Evolutionary conservation across 2,888 invertebrate species (phyloP).

Genomic region (Plemyria rubiginata): DNA sequence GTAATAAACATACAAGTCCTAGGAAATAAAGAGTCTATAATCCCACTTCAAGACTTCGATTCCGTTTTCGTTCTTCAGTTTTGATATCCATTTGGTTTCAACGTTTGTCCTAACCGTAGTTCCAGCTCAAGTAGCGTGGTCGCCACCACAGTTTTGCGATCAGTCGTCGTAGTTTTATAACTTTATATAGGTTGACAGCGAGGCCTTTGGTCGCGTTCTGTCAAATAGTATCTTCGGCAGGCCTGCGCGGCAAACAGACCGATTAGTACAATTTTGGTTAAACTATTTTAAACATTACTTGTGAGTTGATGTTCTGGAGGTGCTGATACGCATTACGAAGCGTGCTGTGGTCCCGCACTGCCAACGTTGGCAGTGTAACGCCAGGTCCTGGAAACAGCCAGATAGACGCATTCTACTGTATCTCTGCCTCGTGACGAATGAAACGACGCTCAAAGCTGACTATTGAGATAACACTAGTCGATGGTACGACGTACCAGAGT

Average conservation of each 20-base stretch:
- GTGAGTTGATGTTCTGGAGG: slow-evolving; percentile 31
- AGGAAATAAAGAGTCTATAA: background rate
- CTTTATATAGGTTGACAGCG: background rate
- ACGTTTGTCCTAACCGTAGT: slow-evolving; percentile 9
- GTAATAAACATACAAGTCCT: background rate
- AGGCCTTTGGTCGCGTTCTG: slow-evolving; percentile 1
- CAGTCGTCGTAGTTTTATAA: background rate
- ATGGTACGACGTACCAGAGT: slow-evolving; percentile 6
- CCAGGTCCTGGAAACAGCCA: slow-evolving; percentile 33
- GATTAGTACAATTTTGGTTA: slow-evolving; percentile 30
- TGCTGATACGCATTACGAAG: slow-evolving; percentile 22
- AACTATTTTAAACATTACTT: slow-evolving; percentile 36
- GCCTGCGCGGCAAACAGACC: slow-evolving; percentile 11
- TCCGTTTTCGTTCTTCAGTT: slow-evolving; percentile 13
- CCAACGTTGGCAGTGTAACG: slow-evolving; percentile 18
- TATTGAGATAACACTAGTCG: background rate
- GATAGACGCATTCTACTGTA: slow-evolving; percentile 29
- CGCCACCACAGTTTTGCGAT: background rate
- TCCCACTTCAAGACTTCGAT: slow-evolving; percentile 6
- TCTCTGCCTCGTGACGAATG: slow-evolving; percentile 15
- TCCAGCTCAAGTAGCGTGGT: background rate
- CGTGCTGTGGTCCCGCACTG: slow-evolving; percentile 19
- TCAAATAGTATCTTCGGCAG: background rate
- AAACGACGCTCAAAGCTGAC: background rate
- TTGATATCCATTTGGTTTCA: slow-evolving; percentile 2